Base-by-base conservation (phyloP, 2,888 invertebrate genomes). In the Gisinianus flammeolus region DNA sequence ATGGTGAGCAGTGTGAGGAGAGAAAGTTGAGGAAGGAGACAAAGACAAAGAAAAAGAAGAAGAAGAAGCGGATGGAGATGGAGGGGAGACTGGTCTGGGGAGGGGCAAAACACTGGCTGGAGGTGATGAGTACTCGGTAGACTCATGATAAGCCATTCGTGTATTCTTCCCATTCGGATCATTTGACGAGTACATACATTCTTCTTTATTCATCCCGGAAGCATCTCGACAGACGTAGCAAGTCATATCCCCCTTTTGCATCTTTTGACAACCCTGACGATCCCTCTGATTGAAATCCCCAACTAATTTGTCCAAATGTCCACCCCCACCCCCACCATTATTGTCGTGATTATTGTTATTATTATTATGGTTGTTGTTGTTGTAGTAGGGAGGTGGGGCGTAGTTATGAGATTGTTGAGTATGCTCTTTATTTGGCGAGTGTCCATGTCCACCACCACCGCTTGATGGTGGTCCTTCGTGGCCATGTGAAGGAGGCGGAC, bases 181-280 rank as follows among this genome's bases (percentile, higher is more conserved):
- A 84, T 91, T 91, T 0, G 92, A 91, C 10, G 92, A 90, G 87
- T 91, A 93, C 91, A 93, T 92, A 85, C 93, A 93, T 86, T 93
- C 93, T 87, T 93, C 93, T 85, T 93, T 91, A 86, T 92, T 91
- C 71, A 91, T 88, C 0, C 93, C 93, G 71, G 90, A 89, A 82
- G 91, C 89, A 85, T 93, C 92, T 93, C 92, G 87, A 86, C 93
- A 93, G 83, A 91, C 89, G 86, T 91, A 93, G 85, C 93, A 93
- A 0, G 92, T 93, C 92, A 93, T 92, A 58, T 92, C 91, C 83
- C 92, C 91, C 85, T 91, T 92, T 80, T 90, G 89, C 0, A 92
- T 89, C 86, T 92, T 92, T 85, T 92, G 91, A 86, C 93, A 93
- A 4, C 83, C 84, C 31, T 92, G 91, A 83, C 92, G 89, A 85